Evolutionary conservation across 2,888 invertebrate genomes (phyloP).

Genomic region (Meganola albula): DNA sequence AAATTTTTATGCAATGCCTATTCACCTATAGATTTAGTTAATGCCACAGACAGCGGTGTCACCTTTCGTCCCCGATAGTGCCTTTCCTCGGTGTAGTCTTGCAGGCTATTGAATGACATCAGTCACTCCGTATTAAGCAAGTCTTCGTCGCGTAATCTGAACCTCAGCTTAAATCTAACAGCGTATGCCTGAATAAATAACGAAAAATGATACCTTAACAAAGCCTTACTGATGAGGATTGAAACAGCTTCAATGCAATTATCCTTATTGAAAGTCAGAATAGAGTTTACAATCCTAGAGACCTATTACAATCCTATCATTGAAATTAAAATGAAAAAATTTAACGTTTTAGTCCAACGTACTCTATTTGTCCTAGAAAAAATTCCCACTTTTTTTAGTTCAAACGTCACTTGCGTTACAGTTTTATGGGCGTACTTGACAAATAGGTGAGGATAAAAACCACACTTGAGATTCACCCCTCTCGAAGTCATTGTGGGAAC

Average conservation of each 20-base stretch:
- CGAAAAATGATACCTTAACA: slow-evolving; percentile 49
- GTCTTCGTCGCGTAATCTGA: slow-evolving; percentile 64
- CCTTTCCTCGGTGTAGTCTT: slow-evolving; percentile 66
- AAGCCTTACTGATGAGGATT: slow-evolving; percentile 24
- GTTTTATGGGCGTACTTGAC: slow-evolving; percentile 63
- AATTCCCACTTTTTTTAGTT: slow-evolving; percentile 26
- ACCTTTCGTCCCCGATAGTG: slow-evolving; percentile 66
- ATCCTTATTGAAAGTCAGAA: too few relatives aligned
- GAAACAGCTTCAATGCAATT: slow-evolving; percentile 17
- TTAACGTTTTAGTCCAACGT: too few relatives aligned
- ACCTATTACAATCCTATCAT: too few relatives aligned
- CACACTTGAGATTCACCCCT: slow-evolving; percentile 68
- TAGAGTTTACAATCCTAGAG: too few relatives aligned
- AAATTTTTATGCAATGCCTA: slow-evolving; percentile 33
- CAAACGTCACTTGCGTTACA: slow-evolving; percentile 42
- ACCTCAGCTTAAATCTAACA: slow-evolving; percentile 61
- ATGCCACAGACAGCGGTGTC: slow-evolving; percentile 66
- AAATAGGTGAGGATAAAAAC: slow-evolving; percentile 68
- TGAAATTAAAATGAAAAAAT: too few relatives aligned
- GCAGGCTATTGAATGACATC: slow-evolving; percentile 70
- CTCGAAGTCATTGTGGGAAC: slow-evolving; percentile 68
- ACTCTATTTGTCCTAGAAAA: too few relatives aligned
- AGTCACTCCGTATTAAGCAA: slow-evolving; percentile 66
- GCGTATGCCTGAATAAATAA: slow-evolving; percentile 58
- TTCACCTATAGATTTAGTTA: slow-evolving; percentile 46